These are phyloP conservation scores for Sebastolobus alascanus DNA, from an alignment of 2,797 vertebrate species.

Conservation along the genomic window DNA sequence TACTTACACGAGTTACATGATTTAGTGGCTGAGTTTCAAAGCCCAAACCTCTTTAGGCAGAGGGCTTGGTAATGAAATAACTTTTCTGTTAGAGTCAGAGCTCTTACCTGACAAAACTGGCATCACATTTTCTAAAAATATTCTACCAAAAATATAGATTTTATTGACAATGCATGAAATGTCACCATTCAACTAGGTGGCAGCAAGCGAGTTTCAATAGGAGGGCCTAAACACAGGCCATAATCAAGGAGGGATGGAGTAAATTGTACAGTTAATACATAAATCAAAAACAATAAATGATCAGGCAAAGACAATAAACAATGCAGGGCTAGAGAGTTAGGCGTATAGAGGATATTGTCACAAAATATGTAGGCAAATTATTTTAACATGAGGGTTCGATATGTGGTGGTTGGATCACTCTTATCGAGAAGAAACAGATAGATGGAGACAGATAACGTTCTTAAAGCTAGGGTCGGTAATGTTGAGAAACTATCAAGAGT, in stretches of 20 bases:
- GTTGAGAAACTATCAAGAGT: not conserved
- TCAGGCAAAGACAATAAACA: not conserved
- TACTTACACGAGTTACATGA: slow-evolving; percentile 81
- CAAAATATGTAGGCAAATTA: not conserved
- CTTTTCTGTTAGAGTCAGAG: slow-evolving; percentile 56
- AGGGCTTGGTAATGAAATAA: slow-evolving; percentile 54
- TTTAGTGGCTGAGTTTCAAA: slow-evolving; percentile 82
- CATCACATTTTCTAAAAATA: slow-evolving; percentile 46
- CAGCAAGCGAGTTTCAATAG: not conserved
- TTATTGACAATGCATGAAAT: not conserved
- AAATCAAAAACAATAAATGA: not conserved
- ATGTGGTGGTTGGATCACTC: not conserved
- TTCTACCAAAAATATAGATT: not conserved
- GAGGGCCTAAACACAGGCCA: not conserved
- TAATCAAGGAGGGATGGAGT: not conserved
- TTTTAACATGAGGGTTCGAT: not conserved
- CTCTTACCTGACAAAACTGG: slow-evolving; percentile 43
- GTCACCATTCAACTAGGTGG: not conserved
- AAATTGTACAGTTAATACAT: not conserved
- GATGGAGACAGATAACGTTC: not conserved
- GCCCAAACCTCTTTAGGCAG: slow-evolving; percentile 59
- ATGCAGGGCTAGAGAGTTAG: not conserved
- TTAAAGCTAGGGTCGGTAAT: not conserved
- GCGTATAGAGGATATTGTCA: not conserved
- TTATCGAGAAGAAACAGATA: not conserved